phyloP scores from a whole-genome alignment of 2,113 vertebrate species.

The Xyliphius kryptos region DNA sequence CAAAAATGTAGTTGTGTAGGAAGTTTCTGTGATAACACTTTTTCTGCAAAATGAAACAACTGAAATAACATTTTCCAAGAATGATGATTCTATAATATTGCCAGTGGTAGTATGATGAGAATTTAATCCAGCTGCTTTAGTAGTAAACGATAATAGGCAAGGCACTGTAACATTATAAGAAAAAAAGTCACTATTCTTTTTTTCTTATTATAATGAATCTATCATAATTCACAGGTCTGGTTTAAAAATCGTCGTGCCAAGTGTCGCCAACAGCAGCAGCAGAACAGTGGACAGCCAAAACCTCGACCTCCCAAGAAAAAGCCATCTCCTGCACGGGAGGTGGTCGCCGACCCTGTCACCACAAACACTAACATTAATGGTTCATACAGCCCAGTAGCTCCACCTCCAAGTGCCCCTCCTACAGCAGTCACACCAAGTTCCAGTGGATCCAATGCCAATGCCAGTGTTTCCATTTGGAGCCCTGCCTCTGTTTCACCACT shows the following conservation, averaged over 20 bases:
- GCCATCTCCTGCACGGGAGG: constrained; percentile 61
- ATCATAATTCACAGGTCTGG: constrained; percentile 64
- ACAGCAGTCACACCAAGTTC: constrained; percentile 67
- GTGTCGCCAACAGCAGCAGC: constrained; percentile 79
- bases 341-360: constrained; percentile 52
- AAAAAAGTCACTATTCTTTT: not conserved
- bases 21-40: no score
- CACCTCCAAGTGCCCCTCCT: constrained; percentile 56
- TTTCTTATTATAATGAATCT: not conserved
- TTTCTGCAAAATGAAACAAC: no score
- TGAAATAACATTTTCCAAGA: no score
- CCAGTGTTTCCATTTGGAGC: constrained; percentile 80
- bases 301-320: constrained; percentile 77
- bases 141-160: not conserved
- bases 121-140: not conserved
- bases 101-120: no score
- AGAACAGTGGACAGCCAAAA: constrained; percentile 76
- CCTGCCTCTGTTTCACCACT: constrained; percentile 78
- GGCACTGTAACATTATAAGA: not conserved
- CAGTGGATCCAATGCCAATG: constrained; percentile 65
- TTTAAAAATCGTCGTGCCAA: constrained; percentile 81
- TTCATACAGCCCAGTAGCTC: constrained; percentile 63
- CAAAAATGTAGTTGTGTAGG: no score
- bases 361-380: constrained; percentile 55
- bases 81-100: no score